Percentiles rank a stretch among this genome's conserved stretches.
phyloP scores from a whole-genome alignment of 1,140 invertebrate species.

The Agrilus planipennis region DNA sequence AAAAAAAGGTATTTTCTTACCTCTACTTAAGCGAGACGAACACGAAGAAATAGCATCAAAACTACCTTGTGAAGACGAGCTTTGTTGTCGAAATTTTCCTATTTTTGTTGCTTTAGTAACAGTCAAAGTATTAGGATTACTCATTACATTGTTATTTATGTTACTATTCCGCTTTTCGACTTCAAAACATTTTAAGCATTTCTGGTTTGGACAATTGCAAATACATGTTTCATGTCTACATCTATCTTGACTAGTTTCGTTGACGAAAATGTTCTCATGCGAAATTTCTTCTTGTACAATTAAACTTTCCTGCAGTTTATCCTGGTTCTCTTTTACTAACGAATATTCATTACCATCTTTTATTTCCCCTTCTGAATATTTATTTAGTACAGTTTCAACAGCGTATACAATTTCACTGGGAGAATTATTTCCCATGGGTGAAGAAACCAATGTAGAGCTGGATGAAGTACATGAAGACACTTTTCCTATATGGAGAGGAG shows the following conservation, averaged over 20 bases:
- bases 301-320: too few species aligned
- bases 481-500: constrained; percentile 6
- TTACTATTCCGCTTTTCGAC: constrained; percentile 23
- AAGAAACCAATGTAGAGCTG: constrained; percentile 18
- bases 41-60: constrained; percentile 41
- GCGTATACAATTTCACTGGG: constrained; percentile 1
- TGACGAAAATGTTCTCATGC: constrained; percentile 7
- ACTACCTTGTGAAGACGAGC: constrained; percentile 50
- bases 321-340: neutral
- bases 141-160: constrained; percentile 23
- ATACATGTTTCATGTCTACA: constrained; percentile 4
- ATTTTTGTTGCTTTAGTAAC: constrained; percentile 35
- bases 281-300: too few species aligned
- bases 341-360: neutral
- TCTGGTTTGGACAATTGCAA: constrained; percentile 24
- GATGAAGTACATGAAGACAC: neutral
- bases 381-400: neutral
- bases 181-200: constrained; percentile 23
- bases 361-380: neutral
- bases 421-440: constrained; percentile 12
- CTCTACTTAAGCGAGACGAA: constrained; percentile 50
- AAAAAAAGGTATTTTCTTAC: constrained; percentile 24
- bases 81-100: constrained; percentile 44
- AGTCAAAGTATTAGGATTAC: constrained; percentile 32
- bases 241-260: constrained; percentile 19